Base-by-base conservation (phyloP, 2,888 invertebrate genomes). In the Microctonus hyperodae region DNA sequence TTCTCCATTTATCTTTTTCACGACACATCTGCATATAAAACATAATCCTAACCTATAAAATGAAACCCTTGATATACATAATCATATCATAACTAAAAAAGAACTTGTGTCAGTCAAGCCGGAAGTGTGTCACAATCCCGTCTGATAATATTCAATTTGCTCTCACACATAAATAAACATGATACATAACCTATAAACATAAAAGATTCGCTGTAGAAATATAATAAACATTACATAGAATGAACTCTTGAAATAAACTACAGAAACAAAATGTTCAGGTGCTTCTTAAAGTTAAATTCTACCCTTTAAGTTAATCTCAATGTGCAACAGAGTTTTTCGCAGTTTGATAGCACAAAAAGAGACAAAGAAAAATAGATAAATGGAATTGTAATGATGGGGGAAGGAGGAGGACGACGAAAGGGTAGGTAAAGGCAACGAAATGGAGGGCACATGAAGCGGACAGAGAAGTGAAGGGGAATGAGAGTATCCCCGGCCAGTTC, bases 231-330 rank as follows among this genome's bases (percentile, higher is more conserved):
- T 28, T 28, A 28, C 7, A 28, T 5, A 28, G 28, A 28, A 28
- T 5, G 28, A 28, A 59, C 61, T 53, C 51, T 57, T 65, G 33
- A 51, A 58, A 33, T 40, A 53, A 51, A 60, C 58, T 66, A 56
- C 37, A 61, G 65, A 65, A 56, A 62, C 22, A 48, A 65, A 65
- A 69, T 67, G 28, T 72, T 59, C 69, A 44, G 67, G 61, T 51
- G 48, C 44, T 62, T 57, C 50, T 33, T 61, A 56, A n/a, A 66
- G 70, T 70, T 68, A 64, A 67, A 72, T 72, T 72, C 72, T 77
- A 79, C 75, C 75, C 76, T 78, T 78, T 71, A 72, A 75, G 74
- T 78, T 78, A 80, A 80, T 79, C 79, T 78, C 74, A 61, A 75
- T 72, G 76, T 73, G 78, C 77, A 77, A 78, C 79, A 79, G 79